Base-by-base conservation (phyloP, 2,888 invertebrate species). In the Luperina testacea region DNA sequence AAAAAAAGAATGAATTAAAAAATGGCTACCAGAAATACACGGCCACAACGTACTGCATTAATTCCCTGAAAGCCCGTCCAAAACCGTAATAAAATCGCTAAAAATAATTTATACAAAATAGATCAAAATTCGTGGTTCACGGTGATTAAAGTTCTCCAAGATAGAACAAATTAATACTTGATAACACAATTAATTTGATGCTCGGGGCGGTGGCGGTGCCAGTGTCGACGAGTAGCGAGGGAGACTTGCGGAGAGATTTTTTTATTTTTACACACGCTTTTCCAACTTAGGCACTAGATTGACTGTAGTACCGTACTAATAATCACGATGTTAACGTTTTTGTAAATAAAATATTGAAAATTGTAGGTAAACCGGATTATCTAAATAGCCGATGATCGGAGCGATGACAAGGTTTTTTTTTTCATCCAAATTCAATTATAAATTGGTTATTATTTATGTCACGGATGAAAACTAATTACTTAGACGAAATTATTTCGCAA, bases 121-220 rank as follows among this genome's bases (percentile, higher is more conserved):
- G 73, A 84, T 81, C 81, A 78, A 84, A 88, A 87, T 87, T 83
- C 72, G 59, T 77, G 84, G 85, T 82, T 73, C 78, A 67, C 81
- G 92, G 94, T 94, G 94, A 96, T 95, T 95, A 96, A 90, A 91
- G 93, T 91, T 87, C 90, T 91, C 90, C 90, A 86, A 95, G 95
- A 95, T 94, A 94, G 92, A 91, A 91, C 95, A 95, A 83, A 83
- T 96, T 96, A 96, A 97, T 96, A 95, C 95, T 96, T 96, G 96
- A 96, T 96, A 96, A 96, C 95, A 95, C 95, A 96, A 96, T 96
- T 96, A 96, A 96, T 96, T 96, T 92, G 85, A 88, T 86, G 90
- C 90, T 89, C 75, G 53, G 32, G 53, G 53, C 63, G 69, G 84
- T 17, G n/a, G 79, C 11, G 88, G 91, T 77, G 48, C 5, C 2